phyloP scores from a whole-genome alignment of 2,113 vertebrate species.

The Charadrius vociferus region DNA sequence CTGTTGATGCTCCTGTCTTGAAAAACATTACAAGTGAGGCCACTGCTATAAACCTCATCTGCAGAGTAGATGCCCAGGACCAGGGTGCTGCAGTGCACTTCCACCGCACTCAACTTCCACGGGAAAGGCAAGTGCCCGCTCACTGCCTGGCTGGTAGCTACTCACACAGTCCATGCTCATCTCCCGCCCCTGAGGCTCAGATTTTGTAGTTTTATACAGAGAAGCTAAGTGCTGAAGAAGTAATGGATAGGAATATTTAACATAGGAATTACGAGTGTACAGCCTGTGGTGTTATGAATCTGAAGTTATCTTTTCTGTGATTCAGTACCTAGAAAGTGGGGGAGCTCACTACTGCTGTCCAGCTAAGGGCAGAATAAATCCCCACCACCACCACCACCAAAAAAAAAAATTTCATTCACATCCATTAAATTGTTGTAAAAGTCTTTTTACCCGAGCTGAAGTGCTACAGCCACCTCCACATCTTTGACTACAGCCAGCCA shows the following conservation, averaged over 20 bases:
- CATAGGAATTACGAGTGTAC: background rate
- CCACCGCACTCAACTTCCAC: background rate
- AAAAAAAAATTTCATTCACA: background rate
- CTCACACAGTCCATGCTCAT: background rate
- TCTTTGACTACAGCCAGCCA: background rate
- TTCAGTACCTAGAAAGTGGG: background rate
- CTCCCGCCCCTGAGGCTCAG: background rate
- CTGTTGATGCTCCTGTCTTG: background rate
- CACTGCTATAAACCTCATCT: background rate
- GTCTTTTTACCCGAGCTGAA: background rate
- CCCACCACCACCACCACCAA: too few species aligned
- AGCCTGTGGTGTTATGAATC: background rate
- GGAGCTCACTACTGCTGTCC: background rate
- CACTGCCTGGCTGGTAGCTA: background rate
- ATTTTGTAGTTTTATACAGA: background rate
- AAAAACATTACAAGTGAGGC: background rate
- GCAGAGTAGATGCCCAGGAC: background rate
- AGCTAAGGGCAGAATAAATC: background rate
- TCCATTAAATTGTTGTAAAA: background rate
- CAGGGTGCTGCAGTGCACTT: background rate
- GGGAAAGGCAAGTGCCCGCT: background rate
- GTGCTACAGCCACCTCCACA: rapidly evolving
- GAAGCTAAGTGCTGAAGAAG: background rate
- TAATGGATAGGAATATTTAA: background rate
- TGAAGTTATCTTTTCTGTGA: background rate